Percentiles rank a stretch among this genome's conserved stretches.
Evolutionary conservation across 2,797 vertebrate species (phyloP).

Genomic region (Echeneis naucrates): DNA sequence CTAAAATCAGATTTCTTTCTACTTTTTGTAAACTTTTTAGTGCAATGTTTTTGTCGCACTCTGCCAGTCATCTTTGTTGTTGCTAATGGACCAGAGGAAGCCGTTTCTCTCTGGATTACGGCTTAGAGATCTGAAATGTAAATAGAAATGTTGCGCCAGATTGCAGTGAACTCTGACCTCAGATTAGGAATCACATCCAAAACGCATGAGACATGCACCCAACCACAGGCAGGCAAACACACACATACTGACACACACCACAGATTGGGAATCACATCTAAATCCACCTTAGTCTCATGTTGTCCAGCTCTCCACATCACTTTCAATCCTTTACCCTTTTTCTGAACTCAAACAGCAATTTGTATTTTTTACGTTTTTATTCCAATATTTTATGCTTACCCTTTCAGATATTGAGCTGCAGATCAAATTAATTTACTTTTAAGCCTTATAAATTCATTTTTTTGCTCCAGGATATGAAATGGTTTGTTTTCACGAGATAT

Average conservation of each 20-base stretch:
- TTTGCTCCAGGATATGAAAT: neutral
- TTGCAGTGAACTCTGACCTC: constrained; percentile 27
- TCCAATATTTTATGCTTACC: too few species aligned
- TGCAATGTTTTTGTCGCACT: neutral
- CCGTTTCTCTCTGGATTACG: constrained; percentile 32
- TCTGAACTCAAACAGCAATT: neutral
- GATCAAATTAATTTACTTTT: neutral
- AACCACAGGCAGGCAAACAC: neutral
- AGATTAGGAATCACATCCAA: constrained; percentile 55
- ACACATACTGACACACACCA: neutral
- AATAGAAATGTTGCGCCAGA: constrained; percentile 39
- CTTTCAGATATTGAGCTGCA: neutral
- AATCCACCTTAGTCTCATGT: constrained; percentile 26
- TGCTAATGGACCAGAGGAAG: constrained; percentile 1
- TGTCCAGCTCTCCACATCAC: neutral
- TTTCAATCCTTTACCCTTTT: constrained; percentile 8
- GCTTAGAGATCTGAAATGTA: constrained; percentile 39
- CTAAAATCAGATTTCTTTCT: neutral
- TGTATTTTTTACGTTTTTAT: neutral
- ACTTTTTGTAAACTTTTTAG: neutral
- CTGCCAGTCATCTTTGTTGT: neutral
- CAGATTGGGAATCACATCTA: constrained; percentile 26
- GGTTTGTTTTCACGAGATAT: neutral
- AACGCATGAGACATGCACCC: neutral
- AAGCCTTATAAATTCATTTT: neutral